A percentile compares a stretch with the other conserved stretches of the same genome.
These are phyloP conservation scores for Lycophotia porphyrea DNA, from an alignment of 2,888 invertebrate species.

Conservation along the genomic window DNA sequence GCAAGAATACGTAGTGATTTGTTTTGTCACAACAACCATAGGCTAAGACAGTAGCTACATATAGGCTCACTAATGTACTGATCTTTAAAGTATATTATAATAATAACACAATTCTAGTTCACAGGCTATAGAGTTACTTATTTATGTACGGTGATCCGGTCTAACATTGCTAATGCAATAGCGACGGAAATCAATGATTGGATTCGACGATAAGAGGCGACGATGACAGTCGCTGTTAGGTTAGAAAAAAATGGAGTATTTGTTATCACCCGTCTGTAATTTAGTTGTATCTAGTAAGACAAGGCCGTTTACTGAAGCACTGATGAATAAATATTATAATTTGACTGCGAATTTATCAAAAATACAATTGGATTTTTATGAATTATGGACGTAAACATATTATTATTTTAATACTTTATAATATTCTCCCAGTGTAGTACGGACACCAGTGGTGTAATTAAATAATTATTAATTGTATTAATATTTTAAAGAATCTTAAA, in stretches of 20 bases:
- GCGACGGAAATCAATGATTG: constrained; percentile 5
- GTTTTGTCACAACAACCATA: constrained; percentile 69
- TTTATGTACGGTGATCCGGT: constrained; percentile 56
- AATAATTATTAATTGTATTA: constrained; percentile 63
- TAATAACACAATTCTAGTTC: constrained; percentile 44
- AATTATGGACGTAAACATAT: constrained; percentile 37
- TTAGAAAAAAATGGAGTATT: constrained; percentile 27
- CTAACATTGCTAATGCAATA: constrained; percentile 19
- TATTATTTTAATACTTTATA: constrained; percentile 35
- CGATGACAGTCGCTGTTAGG: constrained; percentile 6
- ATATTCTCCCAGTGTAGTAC: constrained; percentile 37
- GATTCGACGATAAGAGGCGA: constrained; percentile 7
- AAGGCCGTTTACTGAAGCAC: constrained; percentile 52
- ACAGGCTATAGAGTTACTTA: constrained; percentile 43
- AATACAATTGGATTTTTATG: constrained; percentile 25
- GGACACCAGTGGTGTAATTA: constrained; percentile 46
- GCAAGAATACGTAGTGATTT: constrained; percentile 53
- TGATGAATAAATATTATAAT: constrained; percentile 42
- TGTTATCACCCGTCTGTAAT: constrained; percentile 31
- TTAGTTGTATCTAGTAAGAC: constrained; percentile 18
- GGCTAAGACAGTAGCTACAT: constrained; percentile 48
- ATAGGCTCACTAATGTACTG: constrained; percentile 62
- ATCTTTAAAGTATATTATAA: constrained; percentile 36
- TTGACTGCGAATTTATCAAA: constrained; percentile 24
- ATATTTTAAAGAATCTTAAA: constrained; percentile 67